Evolutionary conservation across 2,888 invertebrate genomes (phyloP).

Genomic region (Leucophora obtusa): DNA sequence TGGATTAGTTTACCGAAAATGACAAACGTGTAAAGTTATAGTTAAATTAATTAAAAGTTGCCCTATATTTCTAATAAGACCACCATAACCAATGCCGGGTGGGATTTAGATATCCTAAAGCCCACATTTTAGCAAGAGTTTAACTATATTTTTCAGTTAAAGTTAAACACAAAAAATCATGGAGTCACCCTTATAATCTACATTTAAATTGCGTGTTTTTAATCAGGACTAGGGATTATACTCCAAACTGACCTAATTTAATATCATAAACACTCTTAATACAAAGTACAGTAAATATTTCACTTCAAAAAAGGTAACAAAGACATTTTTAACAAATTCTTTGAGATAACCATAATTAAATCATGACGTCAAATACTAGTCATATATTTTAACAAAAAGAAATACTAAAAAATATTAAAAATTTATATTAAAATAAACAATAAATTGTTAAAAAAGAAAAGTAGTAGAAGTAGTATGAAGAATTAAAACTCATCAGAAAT

Average conservation of each 20-base stretch:
- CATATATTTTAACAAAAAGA: constrained; percentile 10
- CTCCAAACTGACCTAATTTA: neutral
- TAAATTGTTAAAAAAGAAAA: neutral
- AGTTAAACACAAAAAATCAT: neutral
- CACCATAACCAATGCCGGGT: no score
- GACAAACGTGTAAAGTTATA: no score
- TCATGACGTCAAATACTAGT: constrained; percentile 46
- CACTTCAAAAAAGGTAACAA: neutral
- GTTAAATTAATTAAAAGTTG: no score
- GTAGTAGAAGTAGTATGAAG: neutral
- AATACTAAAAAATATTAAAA: neutral
- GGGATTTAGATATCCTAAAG: no score
- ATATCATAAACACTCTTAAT: neutral
- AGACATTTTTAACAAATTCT: neutral
- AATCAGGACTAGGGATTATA: neutral
- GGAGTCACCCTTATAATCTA: neutral
- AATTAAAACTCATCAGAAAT: neutral
- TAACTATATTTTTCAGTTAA: no score
- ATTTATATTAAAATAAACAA: neutral
- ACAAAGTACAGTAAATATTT: neutral
- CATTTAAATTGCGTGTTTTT: neutral
- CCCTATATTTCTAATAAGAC: no score
- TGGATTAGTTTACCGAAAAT: no score
- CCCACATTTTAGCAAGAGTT: no score
- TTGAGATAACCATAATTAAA: neutral